Evolutionary conservation across 2,888 invertebrate genomes (phyloP).

Genomic region (Atethmia centrago): DNA sequence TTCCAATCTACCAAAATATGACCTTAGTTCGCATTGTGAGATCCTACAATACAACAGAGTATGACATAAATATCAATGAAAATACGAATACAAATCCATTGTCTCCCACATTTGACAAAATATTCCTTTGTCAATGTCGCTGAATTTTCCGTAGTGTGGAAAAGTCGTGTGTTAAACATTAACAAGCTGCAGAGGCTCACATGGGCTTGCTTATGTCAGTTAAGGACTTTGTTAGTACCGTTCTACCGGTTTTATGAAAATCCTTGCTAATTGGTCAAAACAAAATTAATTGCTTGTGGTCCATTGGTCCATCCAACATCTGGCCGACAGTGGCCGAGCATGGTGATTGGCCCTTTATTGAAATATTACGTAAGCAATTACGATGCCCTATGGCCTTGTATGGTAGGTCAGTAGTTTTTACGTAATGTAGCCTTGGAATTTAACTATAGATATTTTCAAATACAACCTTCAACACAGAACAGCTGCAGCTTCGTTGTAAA

Average conservation of each 20-base stretch:
- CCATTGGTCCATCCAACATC: not conserved
- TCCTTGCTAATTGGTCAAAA: not conserved
- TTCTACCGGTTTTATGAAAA: not conserved
- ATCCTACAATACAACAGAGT: not conserved
- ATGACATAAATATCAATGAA: not conserved
- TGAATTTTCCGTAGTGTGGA: not conserved
- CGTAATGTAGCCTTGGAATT: conserved; percentile 16
- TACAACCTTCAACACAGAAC: not conserved
- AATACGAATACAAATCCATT: not conserved
- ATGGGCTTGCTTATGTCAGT: not conserved
- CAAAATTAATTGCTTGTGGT: conserved; percentile 7
- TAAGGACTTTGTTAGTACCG: not conserved
- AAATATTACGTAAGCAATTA: conserved; percentile 16
- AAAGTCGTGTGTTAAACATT: not conserved
- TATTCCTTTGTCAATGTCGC: not conserved
- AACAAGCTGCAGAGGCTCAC: not conserved
- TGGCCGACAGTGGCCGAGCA: not conserved
- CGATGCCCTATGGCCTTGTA: conserved; percentile 23
- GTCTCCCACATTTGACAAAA: not conserved
- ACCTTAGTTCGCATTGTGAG: not conserved
- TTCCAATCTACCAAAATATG: not conserved
- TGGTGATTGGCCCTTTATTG: not conserved
- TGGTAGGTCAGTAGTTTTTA: conserved; percentile 24
- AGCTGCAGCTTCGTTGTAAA: not conserved
- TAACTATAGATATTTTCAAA: conserved; percentile 3